Evolutionary conservation across 2,113 vertebrate species (phyloP), one percentile per base, ranked within the genome.

Genomic region (Cavia porcellus): DNA sequence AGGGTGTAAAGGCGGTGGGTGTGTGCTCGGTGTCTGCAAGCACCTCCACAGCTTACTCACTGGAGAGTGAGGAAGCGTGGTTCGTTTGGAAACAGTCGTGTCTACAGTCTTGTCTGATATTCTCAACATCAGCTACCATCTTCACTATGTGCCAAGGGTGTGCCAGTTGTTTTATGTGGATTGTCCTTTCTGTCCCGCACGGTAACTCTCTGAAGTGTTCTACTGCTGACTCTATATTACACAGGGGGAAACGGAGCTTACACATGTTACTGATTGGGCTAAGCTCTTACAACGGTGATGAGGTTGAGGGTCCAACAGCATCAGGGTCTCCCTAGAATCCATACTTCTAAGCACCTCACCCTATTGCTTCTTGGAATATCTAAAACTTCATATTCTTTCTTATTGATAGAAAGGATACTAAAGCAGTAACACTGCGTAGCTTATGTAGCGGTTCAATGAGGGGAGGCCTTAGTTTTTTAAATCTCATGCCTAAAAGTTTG

Each of bases 101-200:
- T 38, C n/a, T 83, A 11, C 3, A 52, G 57, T 64, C 57, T 42
- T 82, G 14, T 64, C 59, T 47, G 17, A 72, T 13, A 14, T 74
- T 42, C 20, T 12, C 66, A 83, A 61, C 52, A 68, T 80, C 25
- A 77, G 25, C 30, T 61, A 57, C 22, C 66, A 55, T 64, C 72
- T 86, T 64, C 55, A 30, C 22, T 55, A 3, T n/a, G 12, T 66
- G 57, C 32, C 50, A 50, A 35, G 64, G 68, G 52, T 30, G 38
- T 47, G 6, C 15, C 19, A 17, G 38, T 30, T 70, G 28, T 79
- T 84, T 80, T 30, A 70, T 47, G 8, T 42, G 38, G 28, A 59
- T 77, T 80, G n/a, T 59, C 24, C 92, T 89, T 77, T 96, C 42
- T 45, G 68, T 88, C 57, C 13, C 75, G 87, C 75, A 68, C 7